Evolutionary conservation across 2,797 vertebrate genomes (phyloP).

Genomic region (Chelmon rostratus): DNA sequence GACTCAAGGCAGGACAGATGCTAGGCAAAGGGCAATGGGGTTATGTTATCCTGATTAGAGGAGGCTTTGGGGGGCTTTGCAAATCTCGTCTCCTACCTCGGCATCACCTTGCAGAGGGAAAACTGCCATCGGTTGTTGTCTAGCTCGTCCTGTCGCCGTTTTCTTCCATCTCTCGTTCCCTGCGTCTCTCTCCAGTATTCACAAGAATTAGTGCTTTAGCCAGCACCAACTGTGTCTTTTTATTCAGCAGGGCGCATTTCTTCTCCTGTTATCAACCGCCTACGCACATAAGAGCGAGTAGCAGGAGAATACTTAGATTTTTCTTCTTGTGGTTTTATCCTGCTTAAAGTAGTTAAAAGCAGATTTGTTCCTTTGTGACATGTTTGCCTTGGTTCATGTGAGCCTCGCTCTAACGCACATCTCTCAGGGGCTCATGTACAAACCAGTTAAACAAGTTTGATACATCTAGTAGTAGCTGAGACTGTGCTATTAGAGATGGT

Average conservation of each 20-base stretch:
- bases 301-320: conserved; percentile 43
- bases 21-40: conserved; percentile 80
- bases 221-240: conserved; percentile 46
- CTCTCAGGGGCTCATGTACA: conserved; percentile 39
- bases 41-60: conserved; percentile 82
- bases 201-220: conserved; percentile 25
- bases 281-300: conserved; percentile 49
- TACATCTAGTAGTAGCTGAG: conserved; percentile 25
- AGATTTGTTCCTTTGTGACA: conserved; percentile 58
- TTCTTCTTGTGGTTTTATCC: conserved; percentile 51
- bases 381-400: conserved; percentile 45
- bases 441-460: conserved; percentile 16
- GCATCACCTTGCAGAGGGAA: conserved; percentile 71
- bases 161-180: conserved; percentile 15
- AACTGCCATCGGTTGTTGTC: conserved; percentile 41
- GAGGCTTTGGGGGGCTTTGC: conserved; percentile 51
- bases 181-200: conserved; percentile 32
- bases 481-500: conserved; percentile 22
- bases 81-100: conserved; percentile 67
- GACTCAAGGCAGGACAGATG: conserved; percentile 81
- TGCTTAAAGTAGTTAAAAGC: conserved; percentile 59
- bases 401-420: conserved; percentile 45
- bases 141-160: conserved; percentile 18
- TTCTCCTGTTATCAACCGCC: conserved; percentile 56
- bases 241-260: conserved; percentile 47